phyloP scores from a whole-genome alignment of 2,888 invertebrate species.

The Caenorhabditis plicata region DNA sequence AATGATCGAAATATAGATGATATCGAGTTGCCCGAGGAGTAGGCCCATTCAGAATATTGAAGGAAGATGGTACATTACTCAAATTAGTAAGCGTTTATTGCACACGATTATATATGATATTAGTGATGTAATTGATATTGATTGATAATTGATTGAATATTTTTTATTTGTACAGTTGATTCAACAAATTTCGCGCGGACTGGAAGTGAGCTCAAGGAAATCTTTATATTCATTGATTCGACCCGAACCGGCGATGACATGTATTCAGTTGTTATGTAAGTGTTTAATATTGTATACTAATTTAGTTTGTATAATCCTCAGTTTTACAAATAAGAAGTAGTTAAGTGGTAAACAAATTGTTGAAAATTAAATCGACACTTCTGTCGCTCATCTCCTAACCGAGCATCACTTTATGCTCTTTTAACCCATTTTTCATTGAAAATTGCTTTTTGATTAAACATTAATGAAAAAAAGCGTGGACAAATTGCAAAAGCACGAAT shows the following conservation, averaged over 20 bases:
- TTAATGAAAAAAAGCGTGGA: too few relatives aligned
- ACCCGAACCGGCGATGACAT: slow-evolving; percentile 17
- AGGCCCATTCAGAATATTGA: slow-evolving; percentile 12
- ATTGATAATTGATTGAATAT: not conserved
- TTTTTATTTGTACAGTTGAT: slow-evolving; percentile 7
- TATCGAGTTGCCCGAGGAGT: slow-evolving; percentile 17
- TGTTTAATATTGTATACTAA: too few relatives aligned
- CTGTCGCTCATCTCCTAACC: too few relatives aligned
- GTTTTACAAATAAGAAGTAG: too few relatives aligned
- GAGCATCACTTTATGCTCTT: too few relatives aligned
- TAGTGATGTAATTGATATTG: slow-evolving; percentile 7
- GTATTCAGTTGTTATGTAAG: slow-evolving; percentile 22
- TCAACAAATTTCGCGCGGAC: slow-evolving; percentile 15
- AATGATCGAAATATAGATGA: slow-evolving; percentile 6
- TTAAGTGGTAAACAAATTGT: too few relatives aligned
- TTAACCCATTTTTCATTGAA: too few relatives aligned
- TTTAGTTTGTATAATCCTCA: too few relatives aligned
- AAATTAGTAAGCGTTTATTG: slow-evolving; percentile 16
- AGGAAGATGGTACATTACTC: slow-evolving; percentile 23
- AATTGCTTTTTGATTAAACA: too few relatives aligned
- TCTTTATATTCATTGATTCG: slow-evolving; percentile 20
- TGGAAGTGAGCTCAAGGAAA: slow-evolving; percentile 15
- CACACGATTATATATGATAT: slow-evolving; percentile 17
- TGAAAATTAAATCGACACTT: too few relatives aligned
- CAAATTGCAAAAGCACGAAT: too few relatives aligned